These are phyloP conservation scores for Hemibagrus wyckioides DNA, from an alignment of 2,113 vertebrate genomes.

Conservation along the genomic window DNA sequence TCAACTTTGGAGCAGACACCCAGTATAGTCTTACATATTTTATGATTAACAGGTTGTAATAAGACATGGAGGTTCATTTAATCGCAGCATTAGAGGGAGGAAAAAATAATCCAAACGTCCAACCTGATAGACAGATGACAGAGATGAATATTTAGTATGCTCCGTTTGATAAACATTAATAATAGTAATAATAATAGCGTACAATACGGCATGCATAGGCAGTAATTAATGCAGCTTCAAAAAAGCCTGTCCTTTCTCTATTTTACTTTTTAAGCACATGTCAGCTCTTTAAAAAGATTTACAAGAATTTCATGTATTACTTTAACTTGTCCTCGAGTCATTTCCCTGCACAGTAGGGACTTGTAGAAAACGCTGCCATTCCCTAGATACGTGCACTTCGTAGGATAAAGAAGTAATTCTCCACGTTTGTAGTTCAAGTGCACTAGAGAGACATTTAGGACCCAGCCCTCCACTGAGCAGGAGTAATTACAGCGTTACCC, in stretches of 20 bases:
- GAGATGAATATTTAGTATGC: not conserved
- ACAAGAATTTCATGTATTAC: not conserved
- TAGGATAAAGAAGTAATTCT: not conserved
- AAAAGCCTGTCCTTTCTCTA: not conserved
- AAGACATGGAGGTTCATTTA: not conserved
- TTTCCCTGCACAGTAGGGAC: not conserved
- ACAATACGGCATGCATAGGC: not conserved
- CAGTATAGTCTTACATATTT: not conserved
- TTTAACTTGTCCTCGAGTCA: not conserved
- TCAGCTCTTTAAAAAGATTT: not conserved
- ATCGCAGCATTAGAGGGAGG: not conserved
- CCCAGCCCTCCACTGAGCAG: not conserved
- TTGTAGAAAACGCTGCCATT: not conserved
- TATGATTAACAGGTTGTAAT: not conserved
- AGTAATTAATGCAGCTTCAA: too few species aligned
- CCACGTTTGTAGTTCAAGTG: not conserved
- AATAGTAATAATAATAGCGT: not conserved
- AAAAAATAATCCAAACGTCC: not conserved
- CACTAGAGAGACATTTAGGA: not conserved
- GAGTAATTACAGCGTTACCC: not conserved
- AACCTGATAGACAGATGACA: not conserved
- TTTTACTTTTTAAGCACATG: not conserved
- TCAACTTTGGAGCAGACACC: too few species aligned
- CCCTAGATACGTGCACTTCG: not conserved
- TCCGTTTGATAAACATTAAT: not conserved